Evolutionary conservation across 1,140 invertebrate genomes (phyloP), one percentile per base, ranked within the genome.

Genomic region (Pomacea maculata): DNA sequence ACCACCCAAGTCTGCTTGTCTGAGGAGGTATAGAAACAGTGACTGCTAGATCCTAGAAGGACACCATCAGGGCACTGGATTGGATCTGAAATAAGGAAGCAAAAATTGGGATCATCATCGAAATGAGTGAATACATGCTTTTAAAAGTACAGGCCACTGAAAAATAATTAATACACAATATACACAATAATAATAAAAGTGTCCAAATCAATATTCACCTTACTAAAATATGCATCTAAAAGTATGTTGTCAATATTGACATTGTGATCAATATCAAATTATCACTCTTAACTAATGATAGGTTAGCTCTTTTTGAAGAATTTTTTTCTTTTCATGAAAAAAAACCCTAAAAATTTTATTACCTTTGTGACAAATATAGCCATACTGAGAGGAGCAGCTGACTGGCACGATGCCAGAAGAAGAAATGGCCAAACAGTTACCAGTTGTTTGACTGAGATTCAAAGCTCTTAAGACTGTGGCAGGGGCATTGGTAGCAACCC

Each of bases 281-380:
- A 61, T 61, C 57, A 14, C 8, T 61, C 9, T 61, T 6, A 45
- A 61, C 4, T 61, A 61, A 61, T 61, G 57, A 61, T 8, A 61
- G 9, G 9, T 61, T 11, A 17, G 15, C 15, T 61, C 57, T 9
- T 61, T 11, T 17, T 61, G 57, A 17, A 6, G 57, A 61, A 5
- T 61, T 2, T 61, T 61, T 1, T 61, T 45, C 34, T 45, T 1
- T 45, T 45, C 34, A 45, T 45, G 34, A 45, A 45, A 4, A 4
- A 45, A 61, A 61, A 61, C 1, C 4, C 9, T 61, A 61, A 61
- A 61, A 6, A 61, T 14, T 9, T 17, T 61, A 61, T 61, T 61
- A 78, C 77, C 77, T 71, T 78, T 68, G 52, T 78, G 65, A 57
- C 77, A 78, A 6, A 78, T 29, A 11, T 70, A 15, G 21, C 9